phyloP scores from a whole-genome alignment of 2,797 vertebrate species.

The Salmo trutta region DNA sequence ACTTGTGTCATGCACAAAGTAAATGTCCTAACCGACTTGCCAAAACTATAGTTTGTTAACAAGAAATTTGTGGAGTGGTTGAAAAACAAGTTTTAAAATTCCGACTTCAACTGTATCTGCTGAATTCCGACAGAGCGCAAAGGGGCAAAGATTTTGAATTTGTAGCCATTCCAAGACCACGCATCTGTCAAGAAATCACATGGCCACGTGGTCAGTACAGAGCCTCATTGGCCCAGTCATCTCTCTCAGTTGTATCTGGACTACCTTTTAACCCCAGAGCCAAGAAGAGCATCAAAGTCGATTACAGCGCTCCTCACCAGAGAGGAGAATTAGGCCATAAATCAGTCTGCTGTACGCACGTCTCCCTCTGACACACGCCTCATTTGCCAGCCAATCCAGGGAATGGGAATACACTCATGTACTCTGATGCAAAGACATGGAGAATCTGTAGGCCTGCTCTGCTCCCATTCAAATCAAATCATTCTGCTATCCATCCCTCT shows the following conservation, averaged over 20 bases:
- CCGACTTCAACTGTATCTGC: not conserved
- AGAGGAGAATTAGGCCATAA: slow-evolving; percentile 47
- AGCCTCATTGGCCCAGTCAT: slow-evolving; percentile 3
- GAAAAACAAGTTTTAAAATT: no score
- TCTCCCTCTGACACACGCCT: slow-evolving; percentile 27
- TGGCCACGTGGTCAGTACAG: not conserved
- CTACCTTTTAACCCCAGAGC: slow-evolving; percentile 30
- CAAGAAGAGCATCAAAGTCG: slow-evolving; percentile 29
- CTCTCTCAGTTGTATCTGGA: slow-evolving; percentile 30
- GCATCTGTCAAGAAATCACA: not conserved
- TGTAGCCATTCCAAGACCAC: not conserved
- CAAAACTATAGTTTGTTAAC: no score
- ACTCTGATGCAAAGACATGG: not conserved
- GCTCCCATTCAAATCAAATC: not conserved
- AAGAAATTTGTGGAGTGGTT: no score
- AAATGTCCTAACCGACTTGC: no score
- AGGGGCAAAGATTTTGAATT: not conserved
- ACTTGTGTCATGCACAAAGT: no score
- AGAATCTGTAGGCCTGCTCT: not conserved
- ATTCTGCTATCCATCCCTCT: not conserved
- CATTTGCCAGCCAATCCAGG: slow-evolving; percentile 27
- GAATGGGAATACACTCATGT: slow-evolving; percentile 16
- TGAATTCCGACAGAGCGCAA: not conserved
- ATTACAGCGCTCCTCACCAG: slow-evolving; percentile 29
- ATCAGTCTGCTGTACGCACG: slow-evolving; percentile 16